phyloP scores from a whole-genome alignment of 1,140 invertebrate genomes.

The Caenorhabditis latens region DNA sequence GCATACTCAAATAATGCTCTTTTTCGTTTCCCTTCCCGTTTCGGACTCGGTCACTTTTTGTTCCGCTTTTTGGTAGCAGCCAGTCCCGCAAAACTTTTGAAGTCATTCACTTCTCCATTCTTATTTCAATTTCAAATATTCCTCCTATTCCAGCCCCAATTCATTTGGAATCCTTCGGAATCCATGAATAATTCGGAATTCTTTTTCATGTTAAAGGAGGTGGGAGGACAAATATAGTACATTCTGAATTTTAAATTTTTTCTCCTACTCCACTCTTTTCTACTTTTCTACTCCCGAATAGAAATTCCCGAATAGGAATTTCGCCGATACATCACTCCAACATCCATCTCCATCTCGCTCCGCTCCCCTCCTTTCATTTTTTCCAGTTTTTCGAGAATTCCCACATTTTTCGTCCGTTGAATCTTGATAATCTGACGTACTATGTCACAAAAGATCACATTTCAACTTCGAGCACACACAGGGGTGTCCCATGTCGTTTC shows the following conservation, averaged over 20 bases:
- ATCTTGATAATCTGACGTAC: constrained; percentile 56
- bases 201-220: not conserved
- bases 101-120: not conserved
- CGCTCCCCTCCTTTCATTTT: not conserved
- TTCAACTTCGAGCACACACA: constrained; percentile 53
- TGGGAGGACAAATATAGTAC: not conserved
- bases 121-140: not conserved
- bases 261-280: not conserved
- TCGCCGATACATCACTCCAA: not conserved
- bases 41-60: constrained; percentile 3
- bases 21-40: not conserved
- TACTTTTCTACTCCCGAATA: not conserved
- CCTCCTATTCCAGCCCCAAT: not conserved
- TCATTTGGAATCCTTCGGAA: not conserved
- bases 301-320: constrained; percentile 18
- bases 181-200: not conserved
- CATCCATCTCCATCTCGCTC: not conserved
- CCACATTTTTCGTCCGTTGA: constrained; percentile 50
- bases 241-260: constrained; percentile 14
- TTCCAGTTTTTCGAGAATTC: constrained; percentile 26
- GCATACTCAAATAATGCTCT: constrained; percentile 49
- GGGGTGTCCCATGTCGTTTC: constrained; percentile 53
- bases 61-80: not conserved
- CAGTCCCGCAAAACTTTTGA: not conserved
- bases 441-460: constrained; percentile 55